Evolutionary conservation across 1,140 invertebrate genomes (phyloP), one percentile per base, ranked within the genome.

Genomic region (Eueides isabella): DNA sequence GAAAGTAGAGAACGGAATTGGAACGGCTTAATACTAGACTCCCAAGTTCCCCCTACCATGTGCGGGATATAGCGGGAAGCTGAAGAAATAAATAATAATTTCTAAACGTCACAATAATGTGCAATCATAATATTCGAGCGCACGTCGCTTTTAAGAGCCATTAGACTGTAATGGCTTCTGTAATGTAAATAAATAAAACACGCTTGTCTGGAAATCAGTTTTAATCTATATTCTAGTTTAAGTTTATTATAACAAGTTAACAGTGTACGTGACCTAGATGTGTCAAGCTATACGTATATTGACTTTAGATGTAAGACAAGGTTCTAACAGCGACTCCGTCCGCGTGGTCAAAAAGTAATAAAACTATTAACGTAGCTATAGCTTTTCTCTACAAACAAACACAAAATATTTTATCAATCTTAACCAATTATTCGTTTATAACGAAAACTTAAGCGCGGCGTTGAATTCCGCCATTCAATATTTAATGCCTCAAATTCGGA

Each of bases 161-260:
- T 55, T 55, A 55, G 48, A 2, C 19, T 4, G 9, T 14, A 55
- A 55, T 55, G 48, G 23, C 19, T 55, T 0, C 9, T 26, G 2
- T 55, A 55, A 55, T 55, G 48, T 55, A 55, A 55, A 55, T 55
- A 55, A 55, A 55, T 55, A 55, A 26, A 55, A 26, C 23, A 55
- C 11, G 48, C 11, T 26, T 55, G 48, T 55, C 48, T 55, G 19
- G 19, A 55, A 55, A 55, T 55, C 48, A 26, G 9, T 55, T 26
- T 26, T 26, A 55, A 55, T 55, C 23, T 55, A 55, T 9, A 26
- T 55, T 55, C 48, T 26, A 26, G 19, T 55, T 26, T 55, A 55
- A 55, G 48, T 55, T 55, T 55, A 55, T 55, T 55, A 55, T 55
- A 26, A 55, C 19, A 55, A 26, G 7, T 55, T 23, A 55, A 55